Evolutionary conservation across 2,888 invertebrate genomes (phyloP).

Genomic region (Drosophila helvetica): DNA sequence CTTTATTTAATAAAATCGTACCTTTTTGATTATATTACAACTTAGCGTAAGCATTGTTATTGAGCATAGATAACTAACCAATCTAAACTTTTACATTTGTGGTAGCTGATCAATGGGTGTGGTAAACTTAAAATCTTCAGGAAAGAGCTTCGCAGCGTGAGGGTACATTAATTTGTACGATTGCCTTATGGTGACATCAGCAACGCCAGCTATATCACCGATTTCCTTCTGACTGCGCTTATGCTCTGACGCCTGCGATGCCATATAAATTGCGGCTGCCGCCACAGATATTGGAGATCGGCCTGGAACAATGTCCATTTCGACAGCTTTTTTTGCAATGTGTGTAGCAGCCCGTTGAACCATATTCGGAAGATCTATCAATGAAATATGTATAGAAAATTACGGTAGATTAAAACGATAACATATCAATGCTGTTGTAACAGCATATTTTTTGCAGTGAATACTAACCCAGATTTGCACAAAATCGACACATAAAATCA

Average conservation of each 20-base stretch:
- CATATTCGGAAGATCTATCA: slow-evolving; percentile 88
- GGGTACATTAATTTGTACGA: slow-evolving; percentile 99
- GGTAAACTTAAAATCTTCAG: slow-evolving; percentile 97
- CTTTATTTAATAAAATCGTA: slow-evolving; percentile 51
- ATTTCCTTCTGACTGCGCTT: slow-evolving; percentile 99
- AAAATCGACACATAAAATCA: slow-evolving; percentile 99
- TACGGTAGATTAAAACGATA: background rate
- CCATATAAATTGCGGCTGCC: slow-evolving; percentile 99
- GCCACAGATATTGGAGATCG: slow-evolving; percentile 99
- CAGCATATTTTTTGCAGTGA: background rate
- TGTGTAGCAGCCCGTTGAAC: slow-evolving; percentile 97
- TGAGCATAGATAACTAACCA: slow-evolving; percentile 57
- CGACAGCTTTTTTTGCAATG: slow-evolving; percentile 98
- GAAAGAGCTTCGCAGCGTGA: slow-evolving; percentile 95
- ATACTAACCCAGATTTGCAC: slow-evolving; percentile 92
- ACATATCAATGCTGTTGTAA: background rate
- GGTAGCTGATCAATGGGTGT: slow-evolving; percentile 97
- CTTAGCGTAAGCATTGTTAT: slow-evolving; percentile 46
- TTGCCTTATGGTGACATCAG: slow-evolving; percentile 98
- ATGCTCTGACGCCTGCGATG: slow-evolving; percentile 97
- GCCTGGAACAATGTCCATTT: slow-evolving; percentile 98
- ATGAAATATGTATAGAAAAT: slow-evolving; percentile 3
- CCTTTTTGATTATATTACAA: slow-evolving; percentile 42
- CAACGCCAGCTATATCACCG: slow-evolving; percentile 98
- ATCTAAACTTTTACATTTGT: slow-evolving; percentile 86